Evolutionary conservation across 2,113 vertebrate species (phyloP).

Genomic region (Polyodon spathula): DNA sequence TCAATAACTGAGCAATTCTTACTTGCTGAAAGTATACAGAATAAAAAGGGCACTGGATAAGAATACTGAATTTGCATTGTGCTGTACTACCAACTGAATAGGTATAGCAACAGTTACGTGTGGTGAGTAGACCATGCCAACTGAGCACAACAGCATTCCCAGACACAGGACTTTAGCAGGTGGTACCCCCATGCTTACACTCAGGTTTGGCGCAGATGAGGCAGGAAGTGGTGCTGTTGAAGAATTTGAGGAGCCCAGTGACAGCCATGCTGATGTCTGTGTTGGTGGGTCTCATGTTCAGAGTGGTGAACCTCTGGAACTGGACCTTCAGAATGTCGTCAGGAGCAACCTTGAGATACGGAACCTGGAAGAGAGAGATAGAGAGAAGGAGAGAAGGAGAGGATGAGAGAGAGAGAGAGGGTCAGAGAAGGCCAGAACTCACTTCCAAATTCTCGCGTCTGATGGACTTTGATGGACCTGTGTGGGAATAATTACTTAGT

Average conservation of each 20-base stretch:
- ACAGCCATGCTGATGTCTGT: constrained; percentile 90
- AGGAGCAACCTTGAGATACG: constrained; percentile 92
- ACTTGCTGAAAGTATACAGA: no score
- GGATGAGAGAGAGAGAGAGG: constrained; percentile 1
- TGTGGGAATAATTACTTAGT: no score
- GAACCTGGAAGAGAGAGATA: constrained; percentile 62
- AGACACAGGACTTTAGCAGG: constrained; percentile 11
- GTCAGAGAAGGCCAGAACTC: not conserved
- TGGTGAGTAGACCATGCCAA: no score
- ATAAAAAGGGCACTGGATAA: no score
- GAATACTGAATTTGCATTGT: no score
- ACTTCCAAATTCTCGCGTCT: no score
- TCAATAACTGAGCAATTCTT: no score
- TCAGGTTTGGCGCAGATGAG: constrained; percentile 96
- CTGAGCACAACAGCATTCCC: no score
- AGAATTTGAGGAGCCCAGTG: constrained; percentile 87
- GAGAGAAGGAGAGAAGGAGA: not conserved
- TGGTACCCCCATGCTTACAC: no score
- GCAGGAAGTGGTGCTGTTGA: constrained; percentile 90
- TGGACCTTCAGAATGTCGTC: constrained; percentile 93
- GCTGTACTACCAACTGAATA: no score
- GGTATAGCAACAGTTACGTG: no score
- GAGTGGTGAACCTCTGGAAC: constrained; percentile 88
- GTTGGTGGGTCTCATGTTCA: constrained; percentile 95
- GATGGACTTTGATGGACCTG: no score